Base-by-base conservation (phyloP, 2,797 vertebrate species). In the Pteronotus mesoamericanus region DNA sequence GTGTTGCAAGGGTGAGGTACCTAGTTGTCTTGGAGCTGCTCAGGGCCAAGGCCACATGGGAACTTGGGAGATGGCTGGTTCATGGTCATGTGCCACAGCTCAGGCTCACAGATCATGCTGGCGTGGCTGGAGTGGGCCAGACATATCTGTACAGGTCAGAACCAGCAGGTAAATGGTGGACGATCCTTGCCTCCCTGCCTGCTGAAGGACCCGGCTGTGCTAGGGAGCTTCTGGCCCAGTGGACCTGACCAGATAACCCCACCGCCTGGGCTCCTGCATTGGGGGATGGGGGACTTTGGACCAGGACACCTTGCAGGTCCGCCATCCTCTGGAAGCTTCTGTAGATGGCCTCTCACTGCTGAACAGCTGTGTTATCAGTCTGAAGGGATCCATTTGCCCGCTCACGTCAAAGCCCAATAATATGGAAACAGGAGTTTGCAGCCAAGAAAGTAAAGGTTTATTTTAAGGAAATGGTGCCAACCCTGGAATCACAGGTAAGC, bases 41-140 rank as follows among this genome's bases (percentile, higher is more conserved):
- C 21, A 72, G 48, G 29, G 86, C 44, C 6, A 11, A 37, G 34
- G 68, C n/a, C 51, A 15, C 68, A 3, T 10, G 11, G 69, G 69
- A 34, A 26, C 85, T 69, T 8, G 24, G 55, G 53, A 2, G 55
- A 34, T 26, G 6, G 64, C 59, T 34, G 39, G 9, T 26, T 61
- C 5, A 3, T 32, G 44, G 44, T 61, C 37, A 5, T 21, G 21
- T 46, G 3, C 34, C 14, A 32, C 34, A n/a, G 83, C 57, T 53
- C 51, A 2, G 69, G 29, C 9, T 57, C 37, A 14, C 46, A 68
- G 64, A 22, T 29, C 21, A 4, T 2, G 32, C 26, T 22, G 9
- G 26, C 6, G 21, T 11, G 0, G 37, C 46, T 0, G 22, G 61
- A 1, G 21, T 2, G 0, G 24, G 22, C 59, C 39, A 32, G 22